Percentiles rank a stretch among this genome's conserved stretches.
Evolutionary conservation across 2,888 invertebrate species (phyloP).

Genomic region (Adelognathus sp.): DNA sequence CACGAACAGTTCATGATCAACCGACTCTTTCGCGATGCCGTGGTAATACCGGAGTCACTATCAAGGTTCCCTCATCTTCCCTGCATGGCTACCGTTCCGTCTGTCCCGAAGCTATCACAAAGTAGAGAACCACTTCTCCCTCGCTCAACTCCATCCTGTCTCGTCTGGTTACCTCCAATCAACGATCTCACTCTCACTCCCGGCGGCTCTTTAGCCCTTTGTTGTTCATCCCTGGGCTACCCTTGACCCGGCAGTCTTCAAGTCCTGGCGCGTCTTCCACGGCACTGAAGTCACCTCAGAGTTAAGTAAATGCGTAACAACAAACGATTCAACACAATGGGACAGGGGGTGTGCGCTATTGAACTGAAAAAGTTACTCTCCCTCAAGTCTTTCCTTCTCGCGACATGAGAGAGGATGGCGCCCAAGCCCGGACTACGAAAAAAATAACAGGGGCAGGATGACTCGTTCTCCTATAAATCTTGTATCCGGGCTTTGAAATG

Average conservation of each 20-base stretch:
- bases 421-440: conserved; percentile 25
- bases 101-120: neutral
- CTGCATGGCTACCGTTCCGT: neutral
- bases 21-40: conserved; percentile 6
- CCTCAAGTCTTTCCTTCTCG: conserved; percentile 57
- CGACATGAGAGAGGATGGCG: conserved; percentile 17
- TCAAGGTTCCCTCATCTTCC: neutral
- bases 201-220: neutral
- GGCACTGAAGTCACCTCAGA: conserved; percentile 6
- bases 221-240: neutral
- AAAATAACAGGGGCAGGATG: conserved; percentile 38
- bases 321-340: conserved; percentile 34
- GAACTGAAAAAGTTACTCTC: conserved; percentile 64
- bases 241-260: conserved; percentile 26
- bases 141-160: neutral
- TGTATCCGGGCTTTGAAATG: conserved; percentile 47
- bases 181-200: neutral
- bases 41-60: neutral
- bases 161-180: neutral
- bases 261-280: conserved; percentile 27
- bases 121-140: neutral
- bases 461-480: conserved; percentile 54
- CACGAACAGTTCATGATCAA: too few relatives aligned
- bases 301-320: neutral
- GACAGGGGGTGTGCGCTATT: conserved; percentile 60